These are phyloP conservation scores for Fulica atra DNA, from an alignment of 2,113 vertebrate genomes.

Conservation along the genomic window DNA sequence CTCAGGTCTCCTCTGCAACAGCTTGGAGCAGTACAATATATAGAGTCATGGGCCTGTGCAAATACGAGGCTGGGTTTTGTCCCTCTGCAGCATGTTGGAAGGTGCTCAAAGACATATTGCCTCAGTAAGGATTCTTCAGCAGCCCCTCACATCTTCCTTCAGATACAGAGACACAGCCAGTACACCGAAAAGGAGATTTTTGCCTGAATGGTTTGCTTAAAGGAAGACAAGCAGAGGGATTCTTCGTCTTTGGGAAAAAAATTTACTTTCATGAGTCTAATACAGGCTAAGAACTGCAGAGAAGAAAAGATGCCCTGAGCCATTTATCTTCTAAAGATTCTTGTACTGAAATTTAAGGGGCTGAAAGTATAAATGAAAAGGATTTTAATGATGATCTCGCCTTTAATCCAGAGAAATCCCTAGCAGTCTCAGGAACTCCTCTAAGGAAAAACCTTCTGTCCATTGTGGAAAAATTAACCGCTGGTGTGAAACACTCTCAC, in stretches of 20 bases:
- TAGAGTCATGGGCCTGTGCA: background rate
- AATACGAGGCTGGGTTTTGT: background rate
- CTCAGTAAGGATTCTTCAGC: background rate
- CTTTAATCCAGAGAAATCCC: conserved; percentile 37
- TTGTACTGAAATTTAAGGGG: conserved; percentile 47
- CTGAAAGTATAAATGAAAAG: conserved; percentile 38
- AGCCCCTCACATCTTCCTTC: background rate
- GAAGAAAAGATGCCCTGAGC: conserved; percentile 25
- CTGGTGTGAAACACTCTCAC: background rate
- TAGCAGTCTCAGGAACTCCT: background rate
- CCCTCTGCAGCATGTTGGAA: background rate
- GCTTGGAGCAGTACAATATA: background rate
- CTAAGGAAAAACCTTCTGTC: conserved; percentile 2
- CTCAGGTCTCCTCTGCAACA: background rate
- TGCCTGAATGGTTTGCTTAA: background rate
- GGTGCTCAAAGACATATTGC: background rate
- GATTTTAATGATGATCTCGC: conserved; percentile 38
- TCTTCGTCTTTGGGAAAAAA: background rate
- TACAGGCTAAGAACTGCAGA: background rate
- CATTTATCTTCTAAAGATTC: conserved; percentile 37
- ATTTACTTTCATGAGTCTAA: background rate
- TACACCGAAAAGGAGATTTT: background rate
- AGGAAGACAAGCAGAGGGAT: background rate
- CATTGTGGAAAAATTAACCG: background rate
- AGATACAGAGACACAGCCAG: background rate